phyloP scores from a whole-genome alignment of 2,797 vertebrate species.

The Hypotaenidia okinawae region DNA sequence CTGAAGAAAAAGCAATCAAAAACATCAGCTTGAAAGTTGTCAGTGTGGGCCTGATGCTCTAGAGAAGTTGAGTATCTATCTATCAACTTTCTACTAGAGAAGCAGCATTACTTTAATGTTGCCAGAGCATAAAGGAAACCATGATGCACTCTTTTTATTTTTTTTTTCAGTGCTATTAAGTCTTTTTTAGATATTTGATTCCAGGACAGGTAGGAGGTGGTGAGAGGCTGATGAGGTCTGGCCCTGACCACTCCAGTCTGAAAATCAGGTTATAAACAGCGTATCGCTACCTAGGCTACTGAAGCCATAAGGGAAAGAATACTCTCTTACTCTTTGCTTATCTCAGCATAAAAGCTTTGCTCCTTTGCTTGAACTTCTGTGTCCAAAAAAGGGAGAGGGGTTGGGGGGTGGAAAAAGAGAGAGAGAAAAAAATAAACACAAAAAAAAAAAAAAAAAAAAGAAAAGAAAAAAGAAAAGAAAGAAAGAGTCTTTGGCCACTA shows the following conservation, averaged over 20 bases:
- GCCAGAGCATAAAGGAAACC: too few species aligned
- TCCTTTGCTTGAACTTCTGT: not conserved
- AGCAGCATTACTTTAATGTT: too few species aligned
- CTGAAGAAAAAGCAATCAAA: not conserved
- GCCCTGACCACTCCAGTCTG: not conserved
- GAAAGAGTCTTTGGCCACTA: constrained; percentile 1
- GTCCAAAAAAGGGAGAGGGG: not conserved
- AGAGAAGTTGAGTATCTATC: not conserved
- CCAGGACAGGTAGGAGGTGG: not conserved
- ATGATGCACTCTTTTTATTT: too few species aligned
- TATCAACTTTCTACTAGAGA: too few species aligned
- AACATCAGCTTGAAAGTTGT: not conserved
- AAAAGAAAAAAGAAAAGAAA: too few species aligned
- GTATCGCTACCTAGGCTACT: not conserved
- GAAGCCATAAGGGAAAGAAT: not conserved
- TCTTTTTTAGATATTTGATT: too few species aligned
- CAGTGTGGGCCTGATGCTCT: not conserved
- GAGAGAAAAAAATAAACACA: too few species aligned
- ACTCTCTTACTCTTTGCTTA: not conserved
- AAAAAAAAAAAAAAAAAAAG: too few species aligned
- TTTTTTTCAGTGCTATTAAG: too few species aligned
- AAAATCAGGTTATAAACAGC: not conserved
- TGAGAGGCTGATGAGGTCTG: not conserved
- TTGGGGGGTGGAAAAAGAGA: too few species aligned
- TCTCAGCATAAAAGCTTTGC: not conserved